Conservation (phyloP, 1,140 invertebrate species). For the Apis mellifera region DNA sequence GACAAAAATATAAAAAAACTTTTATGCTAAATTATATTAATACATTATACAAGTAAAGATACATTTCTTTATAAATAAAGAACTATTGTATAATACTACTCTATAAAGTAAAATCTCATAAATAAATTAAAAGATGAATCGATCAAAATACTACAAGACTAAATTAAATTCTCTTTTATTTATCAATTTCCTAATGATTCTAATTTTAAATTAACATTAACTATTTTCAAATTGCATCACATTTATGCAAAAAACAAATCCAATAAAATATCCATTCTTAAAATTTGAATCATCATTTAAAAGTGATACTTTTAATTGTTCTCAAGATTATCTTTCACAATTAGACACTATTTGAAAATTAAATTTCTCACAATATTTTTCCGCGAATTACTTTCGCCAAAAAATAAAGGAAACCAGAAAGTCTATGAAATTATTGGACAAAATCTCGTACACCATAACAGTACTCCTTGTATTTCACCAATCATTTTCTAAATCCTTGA, state of each 20-base stretch:
- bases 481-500: slow-evolving; percentile 11
- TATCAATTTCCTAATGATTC: neutral
- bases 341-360: no score
- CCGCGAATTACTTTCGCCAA: neutral
- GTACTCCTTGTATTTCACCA: neutral
- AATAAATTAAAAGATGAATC: neutral
- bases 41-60: no score
- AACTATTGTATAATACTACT: no score
- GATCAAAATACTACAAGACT: neutral
- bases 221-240: no score
- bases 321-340: no score
- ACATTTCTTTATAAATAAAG: neutral
- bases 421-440: neutral
- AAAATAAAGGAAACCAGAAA: neutral
- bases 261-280: neutral
- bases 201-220: neutral
- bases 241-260: no score
- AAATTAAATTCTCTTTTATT: neutral
- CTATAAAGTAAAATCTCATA: neutral
- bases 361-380: no score
- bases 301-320: no score
- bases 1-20: neutral
- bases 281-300: no score
- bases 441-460: neutral
- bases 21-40: no score